Conservation (phyloP, 1,140 invertebrate genomes). For the Megalopta genalis region DNA sequence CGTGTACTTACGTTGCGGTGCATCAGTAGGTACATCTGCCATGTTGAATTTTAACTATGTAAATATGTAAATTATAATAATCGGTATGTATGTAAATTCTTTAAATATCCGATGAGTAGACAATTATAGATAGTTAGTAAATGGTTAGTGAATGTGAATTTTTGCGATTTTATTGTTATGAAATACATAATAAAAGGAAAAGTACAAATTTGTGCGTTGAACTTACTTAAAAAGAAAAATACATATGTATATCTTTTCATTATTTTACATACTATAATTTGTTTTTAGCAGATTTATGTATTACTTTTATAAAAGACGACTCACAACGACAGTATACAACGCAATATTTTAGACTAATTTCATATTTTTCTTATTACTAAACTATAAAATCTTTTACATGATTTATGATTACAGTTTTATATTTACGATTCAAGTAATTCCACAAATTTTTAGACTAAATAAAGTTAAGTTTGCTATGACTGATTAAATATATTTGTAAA, state of each 20-base stretch:
- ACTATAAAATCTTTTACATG: no score
- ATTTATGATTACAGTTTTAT: no score
- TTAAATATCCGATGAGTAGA: not conserved
- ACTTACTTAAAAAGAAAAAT: not conserved
- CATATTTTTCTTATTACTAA: no score
- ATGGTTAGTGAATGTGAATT: not conserved
- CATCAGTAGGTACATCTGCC: constrained; percentile 80
- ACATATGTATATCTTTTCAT: not conserved
- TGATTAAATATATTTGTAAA: no score
- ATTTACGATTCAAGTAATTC: no score
- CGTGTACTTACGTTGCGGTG: constrained; percentile 83
- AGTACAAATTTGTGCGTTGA: not conserved
- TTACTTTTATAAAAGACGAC: no score
- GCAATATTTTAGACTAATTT: no score
- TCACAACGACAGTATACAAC: no score
- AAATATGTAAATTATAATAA: not conserved
- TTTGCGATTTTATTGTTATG: not conserved
- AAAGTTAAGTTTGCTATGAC: no score
- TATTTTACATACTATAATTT: no score
- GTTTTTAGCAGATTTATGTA: no score
- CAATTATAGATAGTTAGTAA: not conserved
- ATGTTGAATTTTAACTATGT: constrained; percentile 70
- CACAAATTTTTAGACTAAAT: no score
- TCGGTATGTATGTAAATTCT: not conserved
- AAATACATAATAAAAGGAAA: not conserved